A percentile compares a stretch with the other conserved stretches of the same genome.
Evolutionary conservation across 2,888 invertebrate species (phyloP).

Genomic region (Eugnorisma glareosa): DNA sequence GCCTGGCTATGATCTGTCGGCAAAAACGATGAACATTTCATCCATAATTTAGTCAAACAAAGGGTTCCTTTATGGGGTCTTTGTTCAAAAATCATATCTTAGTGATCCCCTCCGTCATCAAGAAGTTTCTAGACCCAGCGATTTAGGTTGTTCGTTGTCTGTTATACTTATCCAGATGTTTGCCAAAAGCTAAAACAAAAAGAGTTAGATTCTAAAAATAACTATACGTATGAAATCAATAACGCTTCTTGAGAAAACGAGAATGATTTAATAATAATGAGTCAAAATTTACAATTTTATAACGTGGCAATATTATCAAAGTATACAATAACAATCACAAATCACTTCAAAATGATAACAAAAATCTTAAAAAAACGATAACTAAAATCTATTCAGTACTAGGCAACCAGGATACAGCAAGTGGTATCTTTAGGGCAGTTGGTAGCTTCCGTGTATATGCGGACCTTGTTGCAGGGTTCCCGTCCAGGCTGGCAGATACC

Average conservation of each 20-base stretch:
- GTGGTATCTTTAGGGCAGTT: conserved; percentile 68
- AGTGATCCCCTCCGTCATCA: background rate
- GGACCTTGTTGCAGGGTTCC: conserved; percentile 60
- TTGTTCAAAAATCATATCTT: background rate
- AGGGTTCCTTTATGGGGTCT: background rate
- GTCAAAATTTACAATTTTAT: background rate
- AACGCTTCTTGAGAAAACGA: background rate
- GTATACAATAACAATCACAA: background rate
- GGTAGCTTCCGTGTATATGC: conserved; percentile 57
- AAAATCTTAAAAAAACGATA: background rate
- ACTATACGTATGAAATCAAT: background rate
- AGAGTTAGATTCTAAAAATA: background rate
- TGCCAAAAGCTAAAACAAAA: background rate
- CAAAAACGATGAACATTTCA: background rate
- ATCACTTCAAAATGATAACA: background rate
- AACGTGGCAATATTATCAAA: background rate
- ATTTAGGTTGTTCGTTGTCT: background rate
- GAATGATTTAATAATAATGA: background rate
- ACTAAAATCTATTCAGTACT: conserved; percentile 15
- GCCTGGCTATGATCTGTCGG: no score
- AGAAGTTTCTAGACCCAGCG: background rate
- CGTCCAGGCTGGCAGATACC: conserved; percentile 69
- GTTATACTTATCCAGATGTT: background rate
- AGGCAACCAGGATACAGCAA: conserved; percentile 73
- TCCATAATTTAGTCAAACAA: background rate